Conservation (phyloP, 2,888 invertebrate species). For the Thymelicus acteon region DNA sequence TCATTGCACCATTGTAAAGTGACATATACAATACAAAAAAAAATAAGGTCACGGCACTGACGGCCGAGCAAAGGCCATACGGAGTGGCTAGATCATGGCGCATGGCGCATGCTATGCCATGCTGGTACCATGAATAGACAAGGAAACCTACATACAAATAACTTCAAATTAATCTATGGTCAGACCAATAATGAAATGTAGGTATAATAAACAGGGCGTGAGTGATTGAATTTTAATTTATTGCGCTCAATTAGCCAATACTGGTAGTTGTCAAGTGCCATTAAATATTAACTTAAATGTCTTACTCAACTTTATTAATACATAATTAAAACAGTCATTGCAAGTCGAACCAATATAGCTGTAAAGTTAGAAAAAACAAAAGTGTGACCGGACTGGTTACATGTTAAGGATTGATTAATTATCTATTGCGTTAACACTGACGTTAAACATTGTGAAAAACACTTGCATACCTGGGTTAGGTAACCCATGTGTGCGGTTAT, state of each 20-base stretch:
- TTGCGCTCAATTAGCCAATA: conserved; percentile 23
- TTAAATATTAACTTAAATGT: conserved; percentile 24
- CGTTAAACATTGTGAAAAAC: too few species aligned
- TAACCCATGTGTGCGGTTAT: too few species aligned
- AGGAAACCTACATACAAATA: not conserved
- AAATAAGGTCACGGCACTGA: too few species aligned
- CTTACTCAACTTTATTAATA: conserved; percentile 10
- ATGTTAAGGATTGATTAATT: too few species aligned
- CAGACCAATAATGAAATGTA: conserved; percentile 14
- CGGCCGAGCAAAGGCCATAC: too few species aligned
- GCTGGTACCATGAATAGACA: not conserved
- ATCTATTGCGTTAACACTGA: too few species aligned
- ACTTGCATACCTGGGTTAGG: too few species aligned
- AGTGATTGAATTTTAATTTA: conserved; percentile 26
- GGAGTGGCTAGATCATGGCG: too few species aligned
- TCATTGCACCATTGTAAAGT: too few species aligned
- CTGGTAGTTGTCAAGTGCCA: conserved; percentile 15
- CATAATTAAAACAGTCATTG: not conserved
- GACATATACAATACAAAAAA: too few species aligned
- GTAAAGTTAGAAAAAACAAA: not conserved
- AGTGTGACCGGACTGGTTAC: not conserved
- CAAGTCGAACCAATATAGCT: not conserved
- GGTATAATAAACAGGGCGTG: conserved; percentile 2
- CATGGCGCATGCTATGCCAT: not conserved
- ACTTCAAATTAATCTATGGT: not conserved